A percentile compares a stretch with the other conserved stretches of the same genome.
Evolutionary conservation across 2,113 vertebrate species (phyloP).

Genomic region (Myotis yumanensis): DNA sequence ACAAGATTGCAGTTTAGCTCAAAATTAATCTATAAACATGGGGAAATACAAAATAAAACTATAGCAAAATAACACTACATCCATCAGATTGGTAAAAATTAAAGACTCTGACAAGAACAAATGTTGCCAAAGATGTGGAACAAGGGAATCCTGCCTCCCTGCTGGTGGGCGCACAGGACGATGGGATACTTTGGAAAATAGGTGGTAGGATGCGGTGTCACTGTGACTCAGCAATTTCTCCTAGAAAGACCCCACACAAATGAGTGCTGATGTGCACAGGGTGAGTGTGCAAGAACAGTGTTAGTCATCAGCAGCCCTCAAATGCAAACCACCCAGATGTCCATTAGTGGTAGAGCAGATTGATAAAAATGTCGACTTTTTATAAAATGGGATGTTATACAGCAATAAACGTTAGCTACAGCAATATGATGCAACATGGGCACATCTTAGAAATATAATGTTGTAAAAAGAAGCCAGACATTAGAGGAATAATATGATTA

Average conservation of each 20-base stretch:
- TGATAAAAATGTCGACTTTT: background rate
- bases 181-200: background rate
- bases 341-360: background rate
- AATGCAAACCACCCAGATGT: background rate
- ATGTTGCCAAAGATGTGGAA: background rate
- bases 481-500: background rate
- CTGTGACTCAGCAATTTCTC: background rate
- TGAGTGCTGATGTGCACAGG: background rate
- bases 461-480: background rate
- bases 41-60: background rate
- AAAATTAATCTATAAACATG: background rate
- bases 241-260: background rate
- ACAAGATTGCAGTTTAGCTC: background rate
- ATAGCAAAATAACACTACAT: background rate
- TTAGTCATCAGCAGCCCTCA: background rate
- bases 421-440: background rate
- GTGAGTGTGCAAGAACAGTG: background rate
- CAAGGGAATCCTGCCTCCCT: background rate
- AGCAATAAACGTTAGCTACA: background rate
- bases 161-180: background rate
- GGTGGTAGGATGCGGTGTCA: background rate
- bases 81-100: background rate
- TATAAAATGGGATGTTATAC: background rate
- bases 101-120: background rate
- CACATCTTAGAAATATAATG: background rate